Evolutionary conservation across 2,797 vertebrate species (phyloP).

Genomic region (Crocidura indochinensis): DNA sequence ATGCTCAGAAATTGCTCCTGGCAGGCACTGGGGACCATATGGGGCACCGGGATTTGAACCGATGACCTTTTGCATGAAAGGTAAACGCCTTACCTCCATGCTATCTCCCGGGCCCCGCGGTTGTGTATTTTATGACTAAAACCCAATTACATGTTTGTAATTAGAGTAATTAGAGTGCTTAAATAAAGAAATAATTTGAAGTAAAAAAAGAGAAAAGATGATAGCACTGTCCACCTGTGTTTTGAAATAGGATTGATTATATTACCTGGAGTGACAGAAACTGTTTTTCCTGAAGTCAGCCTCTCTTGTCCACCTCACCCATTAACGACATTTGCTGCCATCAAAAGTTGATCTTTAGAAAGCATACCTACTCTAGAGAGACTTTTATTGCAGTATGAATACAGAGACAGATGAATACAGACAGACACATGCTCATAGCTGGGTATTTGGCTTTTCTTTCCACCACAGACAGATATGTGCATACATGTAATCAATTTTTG

Average conservation of each 20-base stretch:
- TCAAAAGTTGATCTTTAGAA: constrained; percentile 46
- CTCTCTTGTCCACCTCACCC: background rate
- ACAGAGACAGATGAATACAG: background rate
- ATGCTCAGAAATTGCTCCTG: too few species aligned
- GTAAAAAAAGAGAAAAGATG: too few species aligned
- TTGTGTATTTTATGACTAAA: too few species aligned
- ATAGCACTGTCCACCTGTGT: background rate
- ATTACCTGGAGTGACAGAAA: constrained; percentile 28
- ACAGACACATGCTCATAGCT: background rate
- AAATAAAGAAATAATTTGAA: too few species aligned
- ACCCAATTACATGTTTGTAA: too few species aligned
- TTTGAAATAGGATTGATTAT: constrained; percentile 48
- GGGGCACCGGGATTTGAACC: too few species aligned
- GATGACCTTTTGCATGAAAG: too few species aligned
- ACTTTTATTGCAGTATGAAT: constrained; percentile 54
- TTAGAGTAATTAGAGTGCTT: too few species aligned
- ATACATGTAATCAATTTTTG: background rate
- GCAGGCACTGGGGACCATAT: too few species aligned
- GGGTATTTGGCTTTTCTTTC: constrained; percentile 23
- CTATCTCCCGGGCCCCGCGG: too few species aligned
- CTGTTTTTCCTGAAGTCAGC: constrained; percentile 56
- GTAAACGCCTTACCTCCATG: too few species aligned
- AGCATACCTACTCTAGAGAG: constrained; percentile 20
- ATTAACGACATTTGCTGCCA: background rate
- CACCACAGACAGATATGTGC: constrained; percentile 5